phyloP scores from a whole-genome alignment of 2,113 vertebrate species.

The Drymodes brunneopygia region DNA sequence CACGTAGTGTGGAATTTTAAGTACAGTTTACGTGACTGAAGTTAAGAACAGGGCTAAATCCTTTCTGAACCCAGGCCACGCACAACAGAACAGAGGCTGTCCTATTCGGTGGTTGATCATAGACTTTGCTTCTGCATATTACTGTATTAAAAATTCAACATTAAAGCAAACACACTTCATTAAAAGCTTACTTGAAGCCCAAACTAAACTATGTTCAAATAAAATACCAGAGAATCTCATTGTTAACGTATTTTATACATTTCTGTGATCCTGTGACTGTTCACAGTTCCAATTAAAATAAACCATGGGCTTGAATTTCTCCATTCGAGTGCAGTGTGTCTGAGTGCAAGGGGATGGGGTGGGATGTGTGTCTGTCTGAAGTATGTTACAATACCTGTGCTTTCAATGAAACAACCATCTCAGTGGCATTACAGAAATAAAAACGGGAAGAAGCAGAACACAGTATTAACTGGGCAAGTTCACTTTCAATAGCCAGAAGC shows the following conservation, averaged over 20 bases:
- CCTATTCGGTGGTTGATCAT: background rate
- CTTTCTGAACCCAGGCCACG: fast-evolving
- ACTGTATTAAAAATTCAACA: background rate
- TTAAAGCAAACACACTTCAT: background rate
- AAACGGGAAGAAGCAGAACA: background rate
- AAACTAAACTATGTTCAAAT: background rate
- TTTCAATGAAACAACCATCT: background rate
- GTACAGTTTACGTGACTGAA: background rate
- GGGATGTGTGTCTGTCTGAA: background rate
- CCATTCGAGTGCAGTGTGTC: background rate
- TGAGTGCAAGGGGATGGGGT: background rate
- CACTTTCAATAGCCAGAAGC: background rate
- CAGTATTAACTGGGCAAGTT: background rate
- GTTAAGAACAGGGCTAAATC: background rate
- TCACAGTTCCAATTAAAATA: background rate
- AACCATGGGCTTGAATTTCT: background rate
- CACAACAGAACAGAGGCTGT: background rate
- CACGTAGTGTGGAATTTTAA: background rate
- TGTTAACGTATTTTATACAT: background rate
- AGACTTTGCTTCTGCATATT: background rate
- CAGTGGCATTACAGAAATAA: background rate
- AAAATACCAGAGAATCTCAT: background rate
- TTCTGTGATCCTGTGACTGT: background rate
- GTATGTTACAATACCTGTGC: background rate
- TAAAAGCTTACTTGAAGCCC: background rate